phyloP scores from a whole-genome alignment of 2,888 invertebrate species.

The Panzeria rudis region DNA sequence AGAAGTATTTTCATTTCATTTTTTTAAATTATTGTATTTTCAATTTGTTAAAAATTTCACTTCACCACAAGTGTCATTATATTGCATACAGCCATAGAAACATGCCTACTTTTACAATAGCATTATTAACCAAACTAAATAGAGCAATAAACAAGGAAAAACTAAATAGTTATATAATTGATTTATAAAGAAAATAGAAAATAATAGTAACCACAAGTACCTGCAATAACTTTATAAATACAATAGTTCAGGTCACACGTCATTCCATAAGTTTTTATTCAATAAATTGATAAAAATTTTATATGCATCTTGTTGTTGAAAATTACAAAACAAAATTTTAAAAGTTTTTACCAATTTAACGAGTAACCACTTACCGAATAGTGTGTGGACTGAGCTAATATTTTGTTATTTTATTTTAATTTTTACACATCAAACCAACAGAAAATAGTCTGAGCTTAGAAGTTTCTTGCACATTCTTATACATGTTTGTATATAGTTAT shows the following conservation, averaged over 20 bases:
- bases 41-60: conserved; percentile 17
- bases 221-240: conserved; percentile 80
- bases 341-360: too few species aligned
- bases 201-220: conserved; percentile 83
- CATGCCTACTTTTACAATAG: conserved; percentile 60
- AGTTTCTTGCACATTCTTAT: conserved; percentile 24
- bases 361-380: too few species aligned
- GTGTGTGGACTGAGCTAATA: too few species aligned
- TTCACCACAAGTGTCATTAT: conserved; percentile 75
- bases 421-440: conserved; percentile 33
- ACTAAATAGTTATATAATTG: conserved; percentile 51
- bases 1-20: conserved; percentile 36
- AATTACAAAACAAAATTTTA: too few species aligned
- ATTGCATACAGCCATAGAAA: conserved; percentile 44
- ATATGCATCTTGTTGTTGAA: too few species aligned
- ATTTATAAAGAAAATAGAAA: conserved; percentile 23
- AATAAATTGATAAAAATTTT: too few species aligned
- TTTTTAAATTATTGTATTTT: conserved; percentile 4
- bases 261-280: too few species aligned
- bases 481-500: neutral
- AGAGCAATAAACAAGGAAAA: conserved; percentile 64
- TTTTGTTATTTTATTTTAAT: conserved; percentile 73
- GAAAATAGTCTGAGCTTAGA: conserved; percentile 59
- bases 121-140: conserved; percentile 44
- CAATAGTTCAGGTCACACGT: too few species aligned